Evolutionary conservation across 2,888 invertebrate genomes (phyloP), one percentile per base, ranked within the genome.

Genomic region (Catocala nupta): DNA sequence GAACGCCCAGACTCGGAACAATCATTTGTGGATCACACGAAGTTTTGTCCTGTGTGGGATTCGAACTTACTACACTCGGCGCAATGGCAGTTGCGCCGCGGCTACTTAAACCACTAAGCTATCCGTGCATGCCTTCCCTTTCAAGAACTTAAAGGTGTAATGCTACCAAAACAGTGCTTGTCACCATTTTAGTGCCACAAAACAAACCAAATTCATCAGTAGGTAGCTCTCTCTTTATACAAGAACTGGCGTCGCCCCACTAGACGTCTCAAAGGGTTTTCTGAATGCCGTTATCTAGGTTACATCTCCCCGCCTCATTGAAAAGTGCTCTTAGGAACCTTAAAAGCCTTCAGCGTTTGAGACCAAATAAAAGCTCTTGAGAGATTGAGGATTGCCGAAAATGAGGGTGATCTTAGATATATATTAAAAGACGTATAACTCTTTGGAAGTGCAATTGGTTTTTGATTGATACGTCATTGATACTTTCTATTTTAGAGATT

Each of bases 221-320:
- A 36, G 44, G 49, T 9, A 50, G 57, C 49, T 39, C 9, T 49
- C 42, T 43, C 66, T 77, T 75, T 75, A 65, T 67, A 54, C 56
- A 67, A 60, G 70, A 75, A 78, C 70, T 72, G 48, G 62, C 67
- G 63, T 47, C 59, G 63, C 59, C 59, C 59, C 73, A 51, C 59
- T 70, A 65, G 62, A 7, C 45, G 56, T 47, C 55, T 73, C 80
- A 80, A 78, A 77, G 78, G 70, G 66, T 44, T 55, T 47, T 47
- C 60, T 78, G 76, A 80, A 78, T 75, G 36, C 70, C 73, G 66
- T 82, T 86, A 87, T 87, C 87, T 88, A 78, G 87, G 88, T 82
- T 87, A 81, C 84, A 87, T 85, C 86, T 88, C 81, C 63, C 75
- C 65, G 65, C 62, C 59, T 81, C 76, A 82, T 83, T 84, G 80